These are phyloP conservation scores for Hypotaenidia philippensis DNA, from an alignment of 2,797 vertebrate genomes.

Conservation along the genomic window DNA sequence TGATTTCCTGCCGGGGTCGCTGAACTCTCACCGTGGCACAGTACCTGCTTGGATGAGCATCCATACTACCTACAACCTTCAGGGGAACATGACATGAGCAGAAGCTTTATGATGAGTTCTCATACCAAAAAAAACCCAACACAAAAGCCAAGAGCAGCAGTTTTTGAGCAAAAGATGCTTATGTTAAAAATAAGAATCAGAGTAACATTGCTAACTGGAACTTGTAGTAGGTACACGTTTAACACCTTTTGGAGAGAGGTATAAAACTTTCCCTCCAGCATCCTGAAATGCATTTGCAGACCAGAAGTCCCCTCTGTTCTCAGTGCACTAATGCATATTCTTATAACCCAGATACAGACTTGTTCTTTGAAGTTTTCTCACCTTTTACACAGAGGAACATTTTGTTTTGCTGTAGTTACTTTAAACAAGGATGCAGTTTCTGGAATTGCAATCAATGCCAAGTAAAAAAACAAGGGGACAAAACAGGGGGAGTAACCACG, in stretches of 20 bases:
- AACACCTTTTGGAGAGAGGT: too few species aligned
- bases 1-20: conserved; percentile 96
- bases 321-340: not conserved
- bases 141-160: not conserved
- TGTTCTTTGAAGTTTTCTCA: not conserved
- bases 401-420: not conserved
- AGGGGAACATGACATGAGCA: not conserved
- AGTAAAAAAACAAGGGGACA: not conserved
- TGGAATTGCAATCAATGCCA: not conserved
- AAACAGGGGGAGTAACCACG: not conserved
- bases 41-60: conserved; percentile 97
- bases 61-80: conserved; percentile 98
- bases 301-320: not conserved
- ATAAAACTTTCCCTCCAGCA: not conserved
- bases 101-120: not conserved
- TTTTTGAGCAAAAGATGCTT: not conserved
- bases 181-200: not conserved
- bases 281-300: not conserved
- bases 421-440: not conserved
- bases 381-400: not conserved
- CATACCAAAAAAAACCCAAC: not conserved
- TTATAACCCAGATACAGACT: not conserved
- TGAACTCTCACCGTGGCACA: conserved; percentile 98
- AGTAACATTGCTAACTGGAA: not conserved
- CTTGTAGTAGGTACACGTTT: not conserved